These are phyloP conservation scores for Drosophila kohkoa DNA, from an alignment of 1,140 invertebrate species.

Conservation along the genomic window DNA sequence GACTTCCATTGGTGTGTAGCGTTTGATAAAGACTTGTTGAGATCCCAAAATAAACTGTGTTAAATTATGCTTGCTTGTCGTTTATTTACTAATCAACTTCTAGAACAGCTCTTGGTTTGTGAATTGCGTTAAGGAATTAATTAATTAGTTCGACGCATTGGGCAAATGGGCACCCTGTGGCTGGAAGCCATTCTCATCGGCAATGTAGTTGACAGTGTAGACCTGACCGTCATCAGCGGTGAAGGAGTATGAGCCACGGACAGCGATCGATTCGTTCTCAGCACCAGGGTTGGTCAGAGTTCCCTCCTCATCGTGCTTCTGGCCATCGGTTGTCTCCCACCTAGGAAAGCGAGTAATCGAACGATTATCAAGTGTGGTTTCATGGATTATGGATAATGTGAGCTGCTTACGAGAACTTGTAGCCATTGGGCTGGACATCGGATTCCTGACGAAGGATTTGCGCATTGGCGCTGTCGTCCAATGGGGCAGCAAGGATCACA, in stretches of 20 bases:
- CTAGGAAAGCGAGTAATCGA: slow-evolving; percentile 41
- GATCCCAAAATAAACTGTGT: slow-evolving; percentile 39
- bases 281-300: slow-evolving; percentile 67
- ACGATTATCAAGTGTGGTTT: not conserved
- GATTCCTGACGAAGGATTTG: slow-evolving; percentile 80
- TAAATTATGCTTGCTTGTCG: slow-evolving; percentile 56
- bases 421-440: slow-evolving; percentile 85
- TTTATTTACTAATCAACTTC: slow-evolving; percentile 77
- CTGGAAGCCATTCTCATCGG: slow-evolving; percentile 92
- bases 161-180: slow-evolving; percentile 89
- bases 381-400: not conserved
- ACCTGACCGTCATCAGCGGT: slow-evolving; percentile 88
- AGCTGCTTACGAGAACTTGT: slow-evolving; percentile 85
- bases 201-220: slow-evolving; percentile 89
- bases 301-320: slow-evolving; percentile 70
- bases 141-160: slow-evolving; percentile 76
- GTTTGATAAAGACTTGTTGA: slow-evolving; percentile 17
- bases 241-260: slow-evolving; percentile 87
- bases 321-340: slow-evolving; percentile 75
- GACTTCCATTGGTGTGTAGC: not conserved
- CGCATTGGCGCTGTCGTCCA: slow-evolving; percentile 61
- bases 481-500: slow-evolving; percentile 67
- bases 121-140: slow-evolving; percentile 46
- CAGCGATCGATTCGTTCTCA: slow-evolving; percentile 85
- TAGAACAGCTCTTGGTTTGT: slow-evolving; percentile 24